A percentile compares a stretch with the other conserved stretches of the same genome.
Evolutionary conservation across 1,140 invertebrate genomes (phyloP).

Genomic region (Drosophila bocki): DNA sequence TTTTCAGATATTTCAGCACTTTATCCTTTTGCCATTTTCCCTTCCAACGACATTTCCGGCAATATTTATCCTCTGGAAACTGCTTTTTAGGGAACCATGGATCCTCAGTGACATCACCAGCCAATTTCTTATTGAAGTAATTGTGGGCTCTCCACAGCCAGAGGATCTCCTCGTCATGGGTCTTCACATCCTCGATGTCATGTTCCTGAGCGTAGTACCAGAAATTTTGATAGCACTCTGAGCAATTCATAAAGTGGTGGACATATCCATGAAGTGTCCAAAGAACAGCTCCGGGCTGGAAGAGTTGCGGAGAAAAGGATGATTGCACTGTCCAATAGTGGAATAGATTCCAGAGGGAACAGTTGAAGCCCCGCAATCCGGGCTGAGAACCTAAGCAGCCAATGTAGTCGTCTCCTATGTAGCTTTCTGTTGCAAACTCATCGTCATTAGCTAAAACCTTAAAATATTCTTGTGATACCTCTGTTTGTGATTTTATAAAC

Average conservation of each 20-base stretch:
- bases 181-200: conserved; percentile 88
- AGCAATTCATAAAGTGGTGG: conserved; percentile 96
- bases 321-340: conserved; percentile 95
- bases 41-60: not conserved
- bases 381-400: conserved; percentile 89
- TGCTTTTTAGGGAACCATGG: conserved; percentile 94
- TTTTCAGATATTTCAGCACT: conserved; percentile 39
- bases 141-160: conserved; percentile 98
- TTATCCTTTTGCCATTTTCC: conserved; percentile 4
- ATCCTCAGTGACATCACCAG: conserved; percentile 89
- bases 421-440: not conserved
- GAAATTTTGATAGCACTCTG: conserved; percentile 88
- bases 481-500: conserved; percentile 87
- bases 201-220: conserved; percentile 91
- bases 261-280: conserved; percentile 93
- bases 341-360: conserved; percentile 96
- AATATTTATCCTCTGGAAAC: conserved; percentile 88
- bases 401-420: not conserved
- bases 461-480: not conserved
- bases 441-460: not conserved
- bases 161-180: conserved; percentile 90
- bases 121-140: not conserved
- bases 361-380: conserved; percentile 92
- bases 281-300: conserved; percentile 88
- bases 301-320: conserved; percentile 84